Percentiles rank a stretch among this genome's conserved stretches.
Conservation (phyloP, 2,797 vertebrate species). For the Trematomus bernacchii region DNA sequence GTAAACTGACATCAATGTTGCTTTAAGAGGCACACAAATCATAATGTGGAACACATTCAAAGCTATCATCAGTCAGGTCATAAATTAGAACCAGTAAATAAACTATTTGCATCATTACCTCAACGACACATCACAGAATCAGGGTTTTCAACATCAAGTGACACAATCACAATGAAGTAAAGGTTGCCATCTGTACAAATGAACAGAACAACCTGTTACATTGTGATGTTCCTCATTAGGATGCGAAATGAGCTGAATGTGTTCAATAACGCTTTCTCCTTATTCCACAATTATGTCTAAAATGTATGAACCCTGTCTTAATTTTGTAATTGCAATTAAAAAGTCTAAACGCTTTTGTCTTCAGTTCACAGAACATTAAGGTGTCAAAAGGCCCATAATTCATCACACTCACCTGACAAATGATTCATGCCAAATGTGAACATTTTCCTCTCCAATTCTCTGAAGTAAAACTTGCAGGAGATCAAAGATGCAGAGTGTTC, state of each 20-base stretch:
- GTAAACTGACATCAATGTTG: background rate
- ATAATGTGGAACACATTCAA: background rate
- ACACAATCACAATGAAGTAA: constrained; percentile 9
- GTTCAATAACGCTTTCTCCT: background rate
- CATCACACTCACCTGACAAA: constrained; percentile 67
- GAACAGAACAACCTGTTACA: background rate
- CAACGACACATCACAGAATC: background rate
- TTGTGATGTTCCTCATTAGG: background rate
- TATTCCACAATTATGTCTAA: constrained; percentile 1
- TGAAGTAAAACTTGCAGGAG: constrained; percentile 32
- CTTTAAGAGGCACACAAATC: background rate
- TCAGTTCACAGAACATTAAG: constrained; percentile 62
- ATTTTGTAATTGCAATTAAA: constrained; percentile 27
- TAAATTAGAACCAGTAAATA: background rate
- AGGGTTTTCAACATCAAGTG: constrained; percentile 10
- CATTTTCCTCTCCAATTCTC: constrained; percentile 40
- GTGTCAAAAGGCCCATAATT: constrained; percentile 74
- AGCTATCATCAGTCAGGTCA: background rate
- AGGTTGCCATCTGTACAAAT: constrained; percentile 1
- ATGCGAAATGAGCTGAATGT: background rate
- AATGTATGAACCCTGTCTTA: background rate
- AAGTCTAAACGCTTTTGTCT: constrained; percentile 31
- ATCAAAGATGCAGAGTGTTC: constrained; percentile 15
- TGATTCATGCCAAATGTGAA: constrained; percentile 72
- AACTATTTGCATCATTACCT: background rate